Percentiles rank a stretch among this genome's conserved stretches.
Evolutionary conservation across 2,797 vertebrate genomes (phyloP).

Genomic region (Periparus ater): DNA sequence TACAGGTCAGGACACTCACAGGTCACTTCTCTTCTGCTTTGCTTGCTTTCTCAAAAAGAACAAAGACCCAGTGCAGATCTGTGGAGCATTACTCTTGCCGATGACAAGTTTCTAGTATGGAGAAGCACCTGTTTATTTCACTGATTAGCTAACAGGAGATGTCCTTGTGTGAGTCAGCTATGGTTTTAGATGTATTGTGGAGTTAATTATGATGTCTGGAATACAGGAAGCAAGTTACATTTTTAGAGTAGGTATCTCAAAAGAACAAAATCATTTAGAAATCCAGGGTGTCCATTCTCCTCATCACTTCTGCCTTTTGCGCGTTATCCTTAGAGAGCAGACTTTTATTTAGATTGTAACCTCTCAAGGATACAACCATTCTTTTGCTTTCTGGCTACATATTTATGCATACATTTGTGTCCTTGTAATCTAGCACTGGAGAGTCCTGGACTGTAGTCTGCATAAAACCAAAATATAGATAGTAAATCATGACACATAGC

Average conservation of each 20-base stretch:
- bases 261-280: neutral
- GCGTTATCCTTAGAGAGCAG: neutral
- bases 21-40: neutral
- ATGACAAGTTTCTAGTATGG: neutral
- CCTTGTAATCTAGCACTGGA: neutral
- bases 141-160: neutral
- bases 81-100: neutral
- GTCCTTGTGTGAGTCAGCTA: neutral
- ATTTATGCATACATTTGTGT: neutral
- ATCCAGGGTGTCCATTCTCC: neutral
- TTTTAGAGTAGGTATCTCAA: neutral
- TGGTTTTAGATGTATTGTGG: neutral
- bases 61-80: neutral
- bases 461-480: neutral
- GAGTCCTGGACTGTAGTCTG: neutral
- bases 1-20: neutral
- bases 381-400: neutral
- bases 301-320: neutral
- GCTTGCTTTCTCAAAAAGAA: neutral
- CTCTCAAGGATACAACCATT: neutral
- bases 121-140: neutral
- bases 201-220: neutral
- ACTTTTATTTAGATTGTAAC: neutral
- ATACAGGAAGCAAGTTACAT: neutral
- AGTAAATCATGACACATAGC: neutral